These are phyloP conservation scores for Microcebus jonahi DNA, from an alignment of 2,113 vertebrate species.

Conservation along the genomic window DNA sequence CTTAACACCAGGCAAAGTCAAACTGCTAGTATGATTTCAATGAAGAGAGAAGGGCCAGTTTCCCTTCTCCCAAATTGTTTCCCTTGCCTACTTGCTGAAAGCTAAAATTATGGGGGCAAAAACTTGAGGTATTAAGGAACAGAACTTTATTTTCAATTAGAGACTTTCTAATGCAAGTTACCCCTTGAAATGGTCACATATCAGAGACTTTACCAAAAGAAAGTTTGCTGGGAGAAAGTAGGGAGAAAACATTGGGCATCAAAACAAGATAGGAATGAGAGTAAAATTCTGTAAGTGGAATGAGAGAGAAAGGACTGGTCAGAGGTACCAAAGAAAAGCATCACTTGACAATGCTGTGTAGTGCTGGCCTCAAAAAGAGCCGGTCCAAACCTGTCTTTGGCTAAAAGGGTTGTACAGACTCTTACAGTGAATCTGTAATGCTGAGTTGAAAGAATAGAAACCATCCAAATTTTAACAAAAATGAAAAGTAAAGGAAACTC, in stretches of 20 bases:
- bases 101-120: not conserved
- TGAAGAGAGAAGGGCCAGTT: not conserved
- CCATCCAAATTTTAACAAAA: constrained; percentile 53
- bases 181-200: not conserved
- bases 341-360: accelerated
- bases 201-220: not conserved
- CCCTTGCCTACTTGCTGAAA: not conserved
- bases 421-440: not conserved
- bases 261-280: not conserved
- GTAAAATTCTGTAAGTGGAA: not conserved
- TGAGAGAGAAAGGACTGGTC: not conserved
- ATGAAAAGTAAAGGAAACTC: constrained; percentile 3
- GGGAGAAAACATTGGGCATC: not conserved
- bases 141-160: not conserved
- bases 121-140: not conserved
- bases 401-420: not conserved
- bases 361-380: not conserved
- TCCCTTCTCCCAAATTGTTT: not conserved
- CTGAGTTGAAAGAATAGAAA: not conserved
- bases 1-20: not conserved
- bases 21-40: not conserved
- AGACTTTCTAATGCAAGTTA: not conserved
- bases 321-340: no score
- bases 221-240: not conserved
- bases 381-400: not conserved